Evolutionary conservation across 1,140 invertebrate genomes (phyloP).

Genomic region (Theocolax elegans): DNA sequence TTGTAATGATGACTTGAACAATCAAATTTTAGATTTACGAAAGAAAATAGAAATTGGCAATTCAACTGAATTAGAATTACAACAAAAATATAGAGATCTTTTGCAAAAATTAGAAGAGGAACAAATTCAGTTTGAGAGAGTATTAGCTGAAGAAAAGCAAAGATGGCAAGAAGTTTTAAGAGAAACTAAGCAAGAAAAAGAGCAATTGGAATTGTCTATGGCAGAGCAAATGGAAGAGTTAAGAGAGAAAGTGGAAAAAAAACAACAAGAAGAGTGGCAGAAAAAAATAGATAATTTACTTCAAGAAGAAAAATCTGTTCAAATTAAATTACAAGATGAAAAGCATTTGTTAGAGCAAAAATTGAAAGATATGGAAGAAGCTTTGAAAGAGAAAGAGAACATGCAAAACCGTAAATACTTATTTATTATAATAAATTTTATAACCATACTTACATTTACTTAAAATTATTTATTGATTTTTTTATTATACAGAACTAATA

Average conservation of each 20-base stretch:
- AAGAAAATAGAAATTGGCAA: slow-evolving; percentile 66
- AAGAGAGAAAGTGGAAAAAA: slow-evolving; percentile 56
- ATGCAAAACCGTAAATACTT: neutral
- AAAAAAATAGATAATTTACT: slow-evolving; percentile 59
- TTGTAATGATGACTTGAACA: slow-evolving; percentile 55
- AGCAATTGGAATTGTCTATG: slow-evolving; percentile 62
- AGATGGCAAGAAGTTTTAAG: slow-evolving; percentile 67
- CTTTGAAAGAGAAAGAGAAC: slow-evolving; percentile 63
- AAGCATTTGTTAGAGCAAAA: slow-evolving; percentile 56
- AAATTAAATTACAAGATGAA: slow-evolving; percentile 64
- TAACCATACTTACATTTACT: slow-evolving; percentile 17
- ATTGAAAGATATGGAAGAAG: slow-evolving; percentile 65
- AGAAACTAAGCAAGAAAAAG: slow-evolving; percentile 64
- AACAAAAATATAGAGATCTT: slow-evolving; percentile 65
- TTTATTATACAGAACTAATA: neutral
- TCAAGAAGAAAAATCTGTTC: slow-evolving; percentile 66
- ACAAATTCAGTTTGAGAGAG: slow-evolving; percentile 65
- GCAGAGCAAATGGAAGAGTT: slow-evolving; percentile 65
- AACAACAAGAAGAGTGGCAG: slow-evolving; percentile 58
- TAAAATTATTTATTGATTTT: slow-evolving; percentile 16
- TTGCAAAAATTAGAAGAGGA: slow-evolving; percentile 65
- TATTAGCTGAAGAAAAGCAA: slow-evolving; percentile 64
- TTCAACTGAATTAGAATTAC: slow-evolving; percentile 62
- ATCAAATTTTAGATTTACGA: slow-evolving; percentile 62
- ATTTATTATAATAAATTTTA: slow-evolving; percentile 4